Evolutionary conservation across 2,797 vertebrate genomes (phyloP), one percentile per base, ranked within the genome.

Genomic region (Brotula barbata): DNA sequence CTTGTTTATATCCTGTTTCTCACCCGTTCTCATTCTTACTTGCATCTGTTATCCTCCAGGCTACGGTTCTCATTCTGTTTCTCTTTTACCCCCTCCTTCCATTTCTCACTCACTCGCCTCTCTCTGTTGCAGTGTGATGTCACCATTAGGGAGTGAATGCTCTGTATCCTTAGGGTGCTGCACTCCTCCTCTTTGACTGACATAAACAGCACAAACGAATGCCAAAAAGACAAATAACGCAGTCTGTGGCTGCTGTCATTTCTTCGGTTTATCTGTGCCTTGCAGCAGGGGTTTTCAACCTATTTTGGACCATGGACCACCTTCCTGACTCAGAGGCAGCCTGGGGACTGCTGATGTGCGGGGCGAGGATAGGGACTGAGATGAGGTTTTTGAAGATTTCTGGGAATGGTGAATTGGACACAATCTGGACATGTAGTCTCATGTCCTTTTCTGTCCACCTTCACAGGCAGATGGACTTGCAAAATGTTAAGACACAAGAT

Each of bases 131-230:
- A 83, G 71, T 64, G 81, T 84, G 73, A 85, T 64, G 76, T 85
- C 78, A 79, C 80, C 81, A 78, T 83, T 67, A 68, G 65, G 66
- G 67, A 85, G 74, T 70, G 85, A 89, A 85, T 86, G 77, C 74
- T 69, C 75, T 67, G 40, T 68, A 82, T 83, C 77, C 75, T 77
- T 70, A 64, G 78, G 77, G 74, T 67, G 61, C 55, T 62, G 66
- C 56, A 79, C 75, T 76, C 69, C 73, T 81, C 46, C 52, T 70
- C 42, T 41, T 53, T 9, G 3, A 68, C 71, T 67, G 59, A 63
- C 69, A 41, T 15, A 57, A 58, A 2, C 70, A 64, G 58, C 57
- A 71, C 40, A 71, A 67, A 76, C 20, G 20, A 78, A 75, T 67
- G 50, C 63, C 7, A 45, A 10, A 61, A 58, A 54, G 49, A 66